Evolutionary conservation across 2,797 vertebrate species (phyloP).

Genomic region (Lerista edwardsae): DNA sequence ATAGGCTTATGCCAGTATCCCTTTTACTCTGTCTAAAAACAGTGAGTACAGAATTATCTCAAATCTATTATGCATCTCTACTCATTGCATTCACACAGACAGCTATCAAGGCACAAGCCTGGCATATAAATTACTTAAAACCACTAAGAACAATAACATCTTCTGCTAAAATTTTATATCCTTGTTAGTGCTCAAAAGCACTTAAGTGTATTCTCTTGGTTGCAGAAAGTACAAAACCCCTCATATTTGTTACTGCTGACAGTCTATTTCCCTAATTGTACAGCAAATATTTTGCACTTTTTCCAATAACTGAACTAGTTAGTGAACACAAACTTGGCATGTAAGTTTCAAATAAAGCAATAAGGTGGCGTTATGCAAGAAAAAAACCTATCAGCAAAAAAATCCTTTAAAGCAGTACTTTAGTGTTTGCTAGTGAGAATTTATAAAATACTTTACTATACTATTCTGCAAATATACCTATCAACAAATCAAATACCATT

Average conservation of each 20-base stretch:
- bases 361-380: slow-evolving; percentile 79
- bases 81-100: slow-evolving; percentile 57
- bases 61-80: slow-evolving; percentile 46
- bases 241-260: slow-evolving; percentile 72
- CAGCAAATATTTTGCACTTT: slow-evolving; percentile 72
- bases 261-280: slow-evolving; percentile 72
- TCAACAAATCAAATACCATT: slow-evolving; percentile 77
- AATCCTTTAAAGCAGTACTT: slow-evolving; percentile 71
- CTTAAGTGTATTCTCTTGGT: slow-evolving; percentile 64
- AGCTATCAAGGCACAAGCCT: slow-evolving; percentile 55
- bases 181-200: slow-evolving; percentile 62
- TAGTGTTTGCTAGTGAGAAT: slow-evolving; percentile 82
- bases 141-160: slow-evolving; percentile 49
- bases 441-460: slow-evolving; percentile 75
- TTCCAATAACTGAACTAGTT: slow-evolving; percentile 72
- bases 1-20: slow-evolving; percentile 59
- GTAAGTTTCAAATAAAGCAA: slow-evolving; percentile 77
- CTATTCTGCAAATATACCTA: slow-evolving; percentile 76
- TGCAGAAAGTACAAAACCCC: slow-evolving; percentile 67
- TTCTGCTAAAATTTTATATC: slow-evolving; percentile 58
- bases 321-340: slow-evolving; percentile 75
- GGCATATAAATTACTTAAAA: slow-evolving; percentile 50
- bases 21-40: slow-evolving; percentile 26
- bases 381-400: slow-evolving; percentile 48
- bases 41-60: slow-evolving; percentile 26